Evolutionary conservation across 2,113 vertebrate genomes (phyloP).

Genomic region (Megaleporinus macrocephalus): DNA sequence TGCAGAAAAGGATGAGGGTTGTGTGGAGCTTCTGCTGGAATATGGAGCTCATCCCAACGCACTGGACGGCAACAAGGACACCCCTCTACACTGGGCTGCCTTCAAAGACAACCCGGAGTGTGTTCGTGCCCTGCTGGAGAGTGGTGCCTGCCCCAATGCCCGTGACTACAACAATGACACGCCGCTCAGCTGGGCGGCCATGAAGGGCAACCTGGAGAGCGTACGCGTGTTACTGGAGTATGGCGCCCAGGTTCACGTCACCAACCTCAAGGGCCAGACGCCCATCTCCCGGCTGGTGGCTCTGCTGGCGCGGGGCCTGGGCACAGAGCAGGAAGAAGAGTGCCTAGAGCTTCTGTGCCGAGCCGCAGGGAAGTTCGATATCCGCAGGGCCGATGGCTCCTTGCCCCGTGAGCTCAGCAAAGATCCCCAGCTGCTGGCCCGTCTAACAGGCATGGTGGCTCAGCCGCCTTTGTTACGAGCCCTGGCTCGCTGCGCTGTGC

Average conservation of each 20-base stretch:
- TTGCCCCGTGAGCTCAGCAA: slow-evolving; percentile 88
- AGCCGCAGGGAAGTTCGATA: slow-evolving; percentile 85
- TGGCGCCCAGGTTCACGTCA: slow-evolving; percentile 88
- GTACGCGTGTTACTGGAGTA: slow-evolving; percentile 91
- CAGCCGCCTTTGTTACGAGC: slow-evolving; percentile 84
- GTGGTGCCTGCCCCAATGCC: slow-evolving; percentile 85
- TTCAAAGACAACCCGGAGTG: slow-evolving; percentile 95
- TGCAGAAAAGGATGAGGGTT: slow-evolving; percentile 92
- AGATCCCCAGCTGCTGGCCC: slow-evolving; percentile 89
- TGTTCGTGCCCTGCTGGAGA: slow-evolving; percentile 87
- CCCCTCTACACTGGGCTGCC: slow-evolving; percentile 95
- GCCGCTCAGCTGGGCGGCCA: slow-evolving; percentile 95
- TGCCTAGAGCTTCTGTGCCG: slow-evolving; percentile 89
- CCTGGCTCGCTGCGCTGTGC: slow-evolving; percentile 85
- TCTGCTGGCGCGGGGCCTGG: slow-evolving; percentile 87
- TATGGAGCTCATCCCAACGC: slow-evolving; percentile 91
- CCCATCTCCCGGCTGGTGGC: slow-evolving; percentile 90
- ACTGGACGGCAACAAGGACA: slow-evolving; percentile 93
- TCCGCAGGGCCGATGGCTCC: slow-evolving; percentile 82
- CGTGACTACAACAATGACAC: slow-evolving; percentile 95
- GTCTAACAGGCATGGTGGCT: slow-evolving; percentile 83
- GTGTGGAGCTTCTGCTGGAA: slow-evolving; percentile 92
- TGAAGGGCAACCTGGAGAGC: slow-evolving; percentile 96
- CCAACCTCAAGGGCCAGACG: slow-evolving; percentile 92
- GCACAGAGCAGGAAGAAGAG: slow-evolving; percentile 89